Base-by-base conservation (phyloP, 2,113 vertebrate species). In the Melospiza melodia region DNA sequence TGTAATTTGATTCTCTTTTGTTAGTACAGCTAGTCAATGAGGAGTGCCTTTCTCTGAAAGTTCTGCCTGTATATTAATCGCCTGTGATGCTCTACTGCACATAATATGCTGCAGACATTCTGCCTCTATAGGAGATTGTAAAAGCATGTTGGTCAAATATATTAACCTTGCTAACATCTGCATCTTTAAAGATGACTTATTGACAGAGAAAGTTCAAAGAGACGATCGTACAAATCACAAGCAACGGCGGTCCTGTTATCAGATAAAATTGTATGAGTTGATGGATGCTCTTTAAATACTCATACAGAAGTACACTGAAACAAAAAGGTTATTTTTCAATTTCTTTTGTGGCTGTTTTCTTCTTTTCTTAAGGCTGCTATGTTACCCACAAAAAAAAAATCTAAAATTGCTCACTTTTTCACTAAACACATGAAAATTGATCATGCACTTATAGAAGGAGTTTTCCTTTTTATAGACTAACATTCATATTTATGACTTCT, bases 1-100 rank as follows among this genome's bases (percentile, higher is more conserved):
- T 57, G 79, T 52, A 72, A 67, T 91, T 63, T 96, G 31, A 91
- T 41, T 57, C 61, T 25, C 54, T 90, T 92, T 92, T 72, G 89
- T 84, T 84, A 67, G 77, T 20, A 39, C 31, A 88, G 43, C 43
- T 63, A 86, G 33, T 84, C 75, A 80, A 67, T 33, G 55, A 84
- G 48, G 33, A 95, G 43, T 66, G 75, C 67, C 43, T 90, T 89
- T 91, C 71, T 74, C 63, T 92, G 59, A 77, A 93, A 92, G 52
- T 96, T 94, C 89, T 90, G 46, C 37, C 57, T 88, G 39, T 67
- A 16, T 88, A 83, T 79, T 91, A 88, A 90, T 86, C 30, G 39
- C 51, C 72, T 81, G 61, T 52, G 52, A 59, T 63, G 79, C 68
- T 89, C 52, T 75, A 35, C 35, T 67, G 76, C 75, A 94, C 39